Percentiles rank a stretch among this genome's conserved stretches.
phyloP scores from a whole-genome alignment of 2,113 vertebrate genomes.

The Corythornis vintsioides region DNA sequence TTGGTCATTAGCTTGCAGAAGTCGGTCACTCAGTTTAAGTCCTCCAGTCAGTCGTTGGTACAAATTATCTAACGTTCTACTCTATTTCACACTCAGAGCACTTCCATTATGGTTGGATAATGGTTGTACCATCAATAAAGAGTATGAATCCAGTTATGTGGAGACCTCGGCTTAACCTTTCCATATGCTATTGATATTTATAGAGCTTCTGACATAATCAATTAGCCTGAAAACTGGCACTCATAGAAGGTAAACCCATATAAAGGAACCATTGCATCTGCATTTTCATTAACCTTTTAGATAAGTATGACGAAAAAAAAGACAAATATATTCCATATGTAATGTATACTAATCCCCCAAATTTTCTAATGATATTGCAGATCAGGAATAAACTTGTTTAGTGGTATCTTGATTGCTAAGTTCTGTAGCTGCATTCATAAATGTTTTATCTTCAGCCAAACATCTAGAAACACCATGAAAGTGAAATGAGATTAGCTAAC shows the following conservation, averaged over 20 bases:
- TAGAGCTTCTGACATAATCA: slow-evolving; percentile 75
- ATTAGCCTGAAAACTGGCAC: slow-evolving; percentile 64
- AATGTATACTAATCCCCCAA: background rate
- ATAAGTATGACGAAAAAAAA: slow-evolving; percentile 39
- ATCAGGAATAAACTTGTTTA: slow-evolving; percentile 10
- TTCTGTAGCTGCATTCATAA: background rate
- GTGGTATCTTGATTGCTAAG: background rate
- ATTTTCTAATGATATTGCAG: slow-evolving; percentile 35
- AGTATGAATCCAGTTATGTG: slow-evolving; percentile 56
- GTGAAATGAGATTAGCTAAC: background rate
- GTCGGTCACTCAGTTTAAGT: background rate
- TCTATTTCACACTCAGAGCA: slow-evolving; percentile 70
- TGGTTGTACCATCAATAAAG: slow-evolving; percentile 70
- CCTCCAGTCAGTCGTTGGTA: background rate
- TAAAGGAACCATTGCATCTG: slow-evolving; percentile 46
- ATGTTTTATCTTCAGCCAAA: background rate
- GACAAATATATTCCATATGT: slow-evolving; percentile 23
- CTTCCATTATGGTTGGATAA: slow-evolving; percentile 72
- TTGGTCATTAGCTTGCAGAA: slow-evolving; percentile 18
- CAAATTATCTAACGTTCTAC: slow-evolving; percentile 62
- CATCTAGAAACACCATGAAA: background rate
- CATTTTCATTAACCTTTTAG: slow-evolving; percentile 65
- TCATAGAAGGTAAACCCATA: slow-evolving; percentile 57
- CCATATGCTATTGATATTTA: slow-evolving; percentile 76
- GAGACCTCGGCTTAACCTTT: slow-evolving; percentile 67